Base-by-base conservation (phyloP, 2,113 vertebrate genomes). In the Erythrolamprus reginae region DNA sequence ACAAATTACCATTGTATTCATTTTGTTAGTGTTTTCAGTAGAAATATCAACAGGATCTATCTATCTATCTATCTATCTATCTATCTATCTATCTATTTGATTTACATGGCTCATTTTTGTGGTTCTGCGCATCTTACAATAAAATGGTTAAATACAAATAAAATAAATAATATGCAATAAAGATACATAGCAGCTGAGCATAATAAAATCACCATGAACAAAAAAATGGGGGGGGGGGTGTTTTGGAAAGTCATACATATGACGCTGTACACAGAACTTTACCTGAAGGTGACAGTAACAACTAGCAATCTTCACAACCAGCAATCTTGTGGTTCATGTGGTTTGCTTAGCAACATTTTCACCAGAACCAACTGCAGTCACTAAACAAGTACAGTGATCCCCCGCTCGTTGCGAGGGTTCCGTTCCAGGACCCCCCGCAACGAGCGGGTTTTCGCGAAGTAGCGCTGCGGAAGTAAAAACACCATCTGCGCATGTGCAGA, bases 11-110 rank as follows among this genome's bases (percentile, higher is more conserved):
- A n/a, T n/a, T n/a, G n/a, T n/a, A n/a, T n/a, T n/a, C n/a, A 84
- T 89, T 94, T 94, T 94, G 48, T 70, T 95, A 92, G 91, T 94
- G 93, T 93, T 95, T 95, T 96, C 92, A 87, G 93, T 93, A 92
- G 84, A 84, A 55, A 88, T 94, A 86, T 88, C 65, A 92, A 93
- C 83, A 90, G 88, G 91, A 93, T 92, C 93, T 95, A 51, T 55
- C 8, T 55, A 53, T 53, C 21, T 47, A 47, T 47, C 33, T 21
- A 55, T 55, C 6, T 23, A 56, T 26, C 26, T 65, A 65, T 65
- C n/a, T 47, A 47, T 47, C 33, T 21, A 55, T 55, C 6, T 23
- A 56, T 26, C 26, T 65, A 65, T 65, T 65, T 65, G 26, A 65
- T 65, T 65, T 65, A 65, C n/a, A n/a, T 65, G 28, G 26, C 28